Evolutionary conservation across 2,797 vertebrate genomes (phyloP), one percentile per base, ranked within the genome.

Genomic region (Champsocephalus gunnari): DNA sequence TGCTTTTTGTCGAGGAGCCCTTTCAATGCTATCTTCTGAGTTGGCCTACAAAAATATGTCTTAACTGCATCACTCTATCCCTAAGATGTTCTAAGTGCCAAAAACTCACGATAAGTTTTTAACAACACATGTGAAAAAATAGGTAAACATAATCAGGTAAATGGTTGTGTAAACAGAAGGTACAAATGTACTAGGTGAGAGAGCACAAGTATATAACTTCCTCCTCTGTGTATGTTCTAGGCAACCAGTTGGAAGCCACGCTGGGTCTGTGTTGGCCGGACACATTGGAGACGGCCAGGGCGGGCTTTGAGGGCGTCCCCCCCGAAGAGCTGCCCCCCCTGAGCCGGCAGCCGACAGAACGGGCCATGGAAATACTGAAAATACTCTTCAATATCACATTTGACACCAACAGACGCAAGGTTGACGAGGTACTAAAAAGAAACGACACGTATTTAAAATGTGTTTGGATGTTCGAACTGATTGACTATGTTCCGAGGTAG

Each of bases 351-450:
- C 95, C 97, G 88, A 95, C 95, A 0, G 97, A 98, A 78, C 86
- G 94, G 12, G 95, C 95, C 78, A 97, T 98, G 96, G 97, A 98
- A 89, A 96, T 96, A 81, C 94, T 98, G 68, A 98, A 98, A 89
- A 97, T 97, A 87, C 96, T 99, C 49, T 99, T 99, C 89, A 99
- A 98, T 50, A 93, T 98, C 90, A 99, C 97, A 13, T 97, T 97
- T 45, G 95, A 98, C 75, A 95, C 93, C 21, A 83, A 90, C 88
- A 96, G 88, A 70, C 94, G 92, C 56, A 95, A 96, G 50, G 95
- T 95, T 13, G 97, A 97, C 0, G 96, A 99, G 97, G 97, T 92
- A 77, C 59, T 12, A 1, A 68, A 49, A 48, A 28, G 44, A 21
- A 50, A 19, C 19, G 10, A 10, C 5, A 19, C 0, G 5, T 58